Percentiles rank a stretch among this genome's conserved stretches.
Conservation (phyloP, 1,140 invertebrate genomes). For the Drosophila ironensis region DNA sequence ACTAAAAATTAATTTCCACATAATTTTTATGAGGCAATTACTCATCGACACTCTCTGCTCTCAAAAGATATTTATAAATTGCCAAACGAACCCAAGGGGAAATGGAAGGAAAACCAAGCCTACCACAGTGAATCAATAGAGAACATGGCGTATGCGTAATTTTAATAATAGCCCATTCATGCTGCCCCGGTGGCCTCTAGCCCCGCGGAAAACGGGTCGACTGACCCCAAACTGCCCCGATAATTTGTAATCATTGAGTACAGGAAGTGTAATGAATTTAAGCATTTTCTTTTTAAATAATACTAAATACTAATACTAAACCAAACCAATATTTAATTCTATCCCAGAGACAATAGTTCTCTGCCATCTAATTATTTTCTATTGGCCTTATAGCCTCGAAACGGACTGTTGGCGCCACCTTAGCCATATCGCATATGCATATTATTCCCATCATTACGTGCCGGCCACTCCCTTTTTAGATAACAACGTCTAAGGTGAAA, state of each 20-base stretch:
- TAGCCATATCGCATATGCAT: slow-evolving; percentile 50
- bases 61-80: slow-evolving; percentile 30
- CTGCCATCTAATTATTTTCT: too few relatives aligned
- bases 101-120: slow-evolving; percentile 1
- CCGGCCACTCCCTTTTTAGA: slow-evolving; percentile 57
- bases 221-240: slow-evolving; percentile 14
- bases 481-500: slow-evolving; percentile 25
- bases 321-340: too few relatives aligned
- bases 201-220: slow-evolving; percentile 11
- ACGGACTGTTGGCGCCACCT: slow-evolving; percentile 6
- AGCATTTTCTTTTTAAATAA: too few relatives aligned
- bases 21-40: slow-evolving; percentile 80
- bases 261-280: too few relatives aligned
- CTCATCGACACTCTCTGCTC: slow-evolving; percentile 66
- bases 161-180: slow-evolving; percentile 45
- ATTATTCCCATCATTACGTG: slow-evolving; percentile 49
- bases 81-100: slow-evolving; percentile 17
- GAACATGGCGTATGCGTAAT: slow-evolving; percentile 65
- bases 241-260: neutral
- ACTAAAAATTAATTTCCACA: slow-evolving; percentile 77
- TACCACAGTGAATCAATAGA: slow-evolving; percentile 39
- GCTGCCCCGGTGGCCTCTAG: neutral
- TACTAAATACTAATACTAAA: too few relatives aligned
- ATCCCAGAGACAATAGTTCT: too few relatives aligned
- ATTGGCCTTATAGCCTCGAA: neutral